Conservation (phyloP, 2,113 vertebrate genomes). For the Tragelaphus scriptus region DNA sequence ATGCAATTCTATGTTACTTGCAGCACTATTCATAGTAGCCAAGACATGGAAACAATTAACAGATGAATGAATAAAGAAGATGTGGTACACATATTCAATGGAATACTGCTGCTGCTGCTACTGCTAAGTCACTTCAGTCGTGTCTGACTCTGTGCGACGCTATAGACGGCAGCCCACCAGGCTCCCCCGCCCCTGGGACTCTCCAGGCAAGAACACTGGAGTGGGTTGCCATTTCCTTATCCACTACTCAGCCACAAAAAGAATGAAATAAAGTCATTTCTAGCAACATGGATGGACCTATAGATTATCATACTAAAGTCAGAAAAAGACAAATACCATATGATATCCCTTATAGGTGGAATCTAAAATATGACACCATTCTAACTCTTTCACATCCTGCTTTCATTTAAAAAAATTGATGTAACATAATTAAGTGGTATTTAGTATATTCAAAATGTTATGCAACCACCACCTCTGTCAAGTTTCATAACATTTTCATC, state of each 20-base stretch:
- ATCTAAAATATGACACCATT: background rate
- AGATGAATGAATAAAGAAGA: background rate
- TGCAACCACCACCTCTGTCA: background rate
- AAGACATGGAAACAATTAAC: background rate
- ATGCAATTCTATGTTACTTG: background rate
- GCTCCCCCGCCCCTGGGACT: too few species aligned
- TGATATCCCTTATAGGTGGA: background rate
- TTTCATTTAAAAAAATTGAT: background rate
- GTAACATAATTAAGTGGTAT: background rate
- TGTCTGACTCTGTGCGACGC: too few species aligned
- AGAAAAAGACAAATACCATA: background rate
- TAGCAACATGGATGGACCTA: background rate
- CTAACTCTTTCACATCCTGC: background rate
- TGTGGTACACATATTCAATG: background rate
- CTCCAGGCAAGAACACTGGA: too few species aligned
- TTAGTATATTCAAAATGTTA: background rate
- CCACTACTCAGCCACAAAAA: background rate
- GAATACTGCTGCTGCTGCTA: background rate
- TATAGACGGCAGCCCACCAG: too few species aligned
- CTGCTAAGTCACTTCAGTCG: too few species aligned
- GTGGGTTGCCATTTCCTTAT: too few species aligned
- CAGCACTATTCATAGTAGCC: background rate
- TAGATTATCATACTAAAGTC: background rate
- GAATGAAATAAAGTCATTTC: background rate
- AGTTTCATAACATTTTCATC: background rate